Evolutionary conservation across 2,113 vertebrate species (phyloP).

Genomic region (Pluvialis apricaria): DNA sequence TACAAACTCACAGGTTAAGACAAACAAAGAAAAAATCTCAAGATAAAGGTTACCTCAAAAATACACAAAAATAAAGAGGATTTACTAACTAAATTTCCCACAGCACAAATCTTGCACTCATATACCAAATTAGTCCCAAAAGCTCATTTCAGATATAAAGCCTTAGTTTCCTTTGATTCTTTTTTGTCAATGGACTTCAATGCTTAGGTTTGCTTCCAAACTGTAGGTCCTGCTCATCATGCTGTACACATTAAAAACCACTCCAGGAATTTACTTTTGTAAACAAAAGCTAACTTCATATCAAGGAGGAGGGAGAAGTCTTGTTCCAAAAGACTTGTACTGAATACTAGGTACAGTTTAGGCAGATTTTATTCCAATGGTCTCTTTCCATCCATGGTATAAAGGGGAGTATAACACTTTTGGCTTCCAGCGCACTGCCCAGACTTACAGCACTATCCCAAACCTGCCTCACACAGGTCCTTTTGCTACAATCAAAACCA

Average conservation of each 20-base stretch:
- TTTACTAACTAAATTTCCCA: background rate
- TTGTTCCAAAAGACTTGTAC: background rate
- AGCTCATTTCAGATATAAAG: background rate
- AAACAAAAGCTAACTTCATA: background rate
- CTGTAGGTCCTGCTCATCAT: background rate
- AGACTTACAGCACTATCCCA: background rate
- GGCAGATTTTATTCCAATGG: background rate
- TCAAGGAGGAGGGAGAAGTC: rapidly evolving
- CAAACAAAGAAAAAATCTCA: background rate
- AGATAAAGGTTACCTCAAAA: background rate
- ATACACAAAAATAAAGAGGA: background rate
- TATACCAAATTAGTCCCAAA: background rate
- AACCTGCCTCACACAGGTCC: background rate
- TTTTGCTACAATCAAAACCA: background rate
- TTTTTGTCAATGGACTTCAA: background rate
- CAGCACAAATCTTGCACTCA: background rate
- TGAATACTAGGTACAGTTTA: background rate
- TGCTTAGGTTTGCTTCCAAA: background rate
- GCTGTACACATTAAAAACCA: background rate
- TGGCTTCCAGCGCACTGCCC: background rate
- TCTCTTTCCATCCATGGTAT: rapidly evolving
- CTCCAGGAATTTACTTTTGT: background rate
- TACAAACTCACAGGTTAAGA: background rate
- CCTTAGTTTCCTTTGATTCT: background rate
- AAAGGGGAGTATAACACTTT: background rate